These are phyloP conservation scores for Notothenia coriiceps DNA, from an alignment of 2,113 vertebrate species.

Conservation along the genomic window DNA sequence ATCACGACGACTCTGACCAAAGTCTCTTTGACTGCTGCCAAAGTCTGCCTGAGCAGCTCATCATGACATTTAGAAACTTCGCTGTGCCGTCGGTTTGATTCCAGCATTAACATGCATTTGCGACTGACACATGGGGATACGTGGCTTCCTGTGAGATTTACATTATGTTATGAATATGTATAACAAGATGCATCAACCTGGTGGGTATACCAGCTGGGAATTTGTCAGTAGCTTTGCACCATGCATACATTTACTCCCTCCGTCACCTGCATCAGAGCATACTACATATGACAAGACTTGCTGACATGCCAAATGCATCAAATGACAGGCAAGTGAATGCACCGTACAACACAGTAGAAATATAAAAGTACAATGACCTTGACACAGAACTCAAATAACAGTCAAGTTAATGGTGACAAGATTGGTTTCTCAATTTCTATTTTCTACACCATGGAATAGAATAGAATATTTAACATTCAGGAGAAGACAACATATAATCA, in stretches of 20 bases:
- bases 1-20: neutral
- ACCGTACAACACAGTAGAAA: no score
- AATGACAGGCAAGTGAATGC: neutral
- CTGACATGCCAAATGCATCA: slow-evolving; percentile 2
- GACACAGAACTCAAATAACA: no score
- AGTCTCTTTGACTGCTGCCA: neutral
- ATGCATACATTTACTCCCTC: neutral
- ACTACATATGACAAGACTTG: neutral
- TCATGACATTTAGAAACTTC: neutral
- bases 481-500: no score
- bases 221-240: neutral
- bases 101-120: neutral
- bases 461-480: no score
- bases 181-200: neutral
- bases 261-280: neutral
- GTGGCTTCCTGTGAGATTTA: slow-evolving; percentile 13
- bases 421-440: no score
- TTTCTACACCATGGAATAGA: no score
- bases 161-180: slow-evolving; percentile 26
- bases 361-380: no score
- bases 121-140: neutral
- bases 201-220: neutral
- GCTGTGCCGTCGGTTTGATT: neutral
- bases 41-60: neutral
- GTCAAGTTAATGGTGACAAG: no score